phyloP scores from a whole-genome alignment of 2,797 vertebrate genomes.

The Mus caroli region DNA sequence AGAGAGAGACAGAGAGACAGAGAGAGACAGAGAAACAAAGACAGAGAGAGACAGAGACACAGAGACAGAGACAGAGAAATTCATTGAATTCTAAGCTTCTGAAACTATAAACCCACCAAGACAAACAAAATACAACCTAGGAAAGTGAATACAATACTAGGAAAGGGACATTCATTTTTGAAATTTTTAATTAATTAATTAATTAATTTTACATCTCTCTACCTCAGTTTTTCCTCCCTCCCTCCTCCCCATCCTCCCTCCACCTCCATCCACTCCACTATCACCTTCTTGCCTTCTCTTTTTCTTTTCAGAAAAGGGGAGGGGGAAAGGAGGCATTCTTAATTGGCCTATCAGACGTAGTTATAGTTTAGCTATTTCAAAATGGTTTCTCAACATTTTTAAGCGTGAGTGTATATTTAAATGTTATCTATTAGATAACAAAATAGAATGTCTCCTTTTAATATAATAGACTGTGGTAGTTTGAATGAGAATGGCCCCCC shows the following conservation, averaged over 20 bases:
- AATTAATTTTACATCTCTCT: background rate
- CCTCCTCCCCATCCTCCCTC: background rate
- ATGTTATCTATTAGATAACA: slow-evolving; percentile 28
- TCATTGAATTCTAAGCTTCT: background rate
- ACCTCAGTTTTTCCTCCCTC: background rate
- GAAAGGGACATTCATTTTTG: background rate
- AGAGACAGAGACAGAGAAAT: background rate
- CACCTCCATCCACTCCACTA: background rate
- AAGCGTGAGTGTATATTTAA: background rate
- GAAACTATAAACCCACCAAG: slow-evolving; percentile 35
- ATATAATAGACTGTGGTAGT: background rate
- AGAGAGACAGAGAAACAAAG: rapidly evolving
- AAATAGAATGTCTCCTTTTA: slow-evolving; percentile 45
- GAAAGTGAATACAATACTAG: background rate
- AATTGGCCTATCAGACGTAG: background rate
- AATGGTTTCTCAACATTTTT: slow-evolving; percentile 30
- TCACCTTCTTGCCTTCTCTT: background rate
- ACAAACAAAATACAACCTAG: slow-evolving; percentile 13
- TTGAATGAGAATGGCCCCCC: background rate
- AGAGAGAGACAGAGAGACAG: background rate
- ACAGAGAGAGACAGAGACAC: too few species aligned
- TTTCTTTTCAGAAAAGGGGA: background rate
- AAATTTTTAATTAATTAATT: background rate
- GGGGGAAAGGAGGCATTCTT: background rate
- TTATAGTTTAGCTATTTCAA: background rate